These are phyloP conservation scores for Glareola pratincola DNA, from an alignment of 2,113 vertebrate genomes.

Conservation along the genomic window DNA sequence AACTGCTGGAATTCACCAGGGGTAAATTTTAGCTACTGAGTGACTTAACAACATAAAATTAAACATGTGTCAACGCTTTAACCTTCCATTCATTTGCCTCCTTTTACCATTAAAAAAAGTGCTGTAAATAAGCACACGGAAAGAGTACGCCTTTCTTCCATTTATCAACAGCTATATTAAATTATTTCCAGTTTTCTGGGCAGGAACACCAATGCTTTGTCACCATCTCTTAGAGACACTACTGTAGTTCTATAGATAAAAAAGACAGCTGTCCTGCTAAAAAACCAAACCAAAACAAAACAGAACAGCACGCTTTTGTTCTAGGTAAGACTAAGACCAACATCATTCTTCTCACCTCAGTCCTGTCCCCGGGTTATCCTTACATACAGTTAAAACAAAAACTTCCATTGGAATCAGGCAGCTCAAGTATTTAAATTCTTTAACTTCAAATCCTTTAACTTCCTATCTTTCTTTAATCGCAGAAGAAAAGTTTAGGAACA, in stretches of 20 bases:
- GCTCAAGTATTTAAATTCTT: background rate
- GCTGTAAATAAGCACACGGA: background rate
- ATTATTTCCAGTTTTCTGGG: constrained; percentile 36
- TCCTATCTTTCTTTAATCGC: background rate
- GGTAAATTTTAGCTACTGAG: background rate
- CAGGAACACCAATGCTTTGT: background rate
- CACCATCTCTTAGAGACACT: background rate
- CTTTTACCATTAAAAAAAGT: background rate
- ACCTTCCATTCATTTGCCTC: background rate
- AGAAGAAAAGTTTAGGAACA: background rate
- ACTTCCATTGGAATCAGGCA: background rate
- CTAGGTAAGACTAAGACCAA: background rate
- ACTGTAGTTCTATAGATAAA: background rate
- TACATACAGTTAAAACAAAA: background rate
- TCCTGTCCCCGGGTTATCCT: background rate
- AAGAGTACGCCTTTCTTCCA: background rate
- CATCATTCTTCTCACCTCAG: background rate
- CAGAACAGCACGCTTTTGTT: background rate
- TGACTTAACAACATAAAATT: background rate
- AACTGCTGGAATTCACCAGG: background rate
- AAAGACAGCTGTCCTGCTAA: background rate
- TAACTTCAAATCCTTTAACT: background rate
- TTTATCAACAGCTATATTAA: background rate
- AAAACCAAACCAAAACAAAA: background rate
- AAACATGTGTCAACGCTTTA: background rate